A percentile compares a stretch with the other conserved stretches of the same genome.
phyloP scores from a whole-genome alignment of 1,140 invertebrate species.

The Drosophila persimilis region DNA sequence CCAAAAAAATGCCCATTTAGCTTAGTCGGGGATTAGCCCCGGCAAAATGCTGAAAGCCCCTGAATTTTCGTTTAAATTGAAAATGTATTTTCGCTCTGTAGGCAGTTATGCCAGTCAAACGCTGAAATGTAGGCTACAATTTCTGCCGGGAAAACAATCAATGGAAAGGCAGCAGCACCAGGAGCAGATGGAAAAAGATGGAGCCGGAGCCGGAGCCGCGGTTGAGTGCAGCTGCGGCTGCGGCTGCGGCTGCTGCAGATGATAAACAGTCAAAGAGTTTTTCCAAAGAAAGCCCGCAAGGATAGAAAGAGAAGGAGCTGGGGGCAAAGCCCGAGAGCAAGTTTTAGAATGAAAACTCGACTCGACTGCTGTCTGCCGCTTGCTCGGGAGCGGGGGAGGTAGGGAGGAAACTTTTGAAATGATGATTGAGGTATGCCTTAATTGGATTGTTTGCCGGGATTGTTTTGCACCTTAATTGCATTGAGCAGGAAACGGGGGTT shows the following conservation, averaged over 20 bases:
- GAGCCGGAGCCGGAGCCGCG: slow-evolving; percentile 7
- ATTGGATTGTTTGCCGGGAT: slow-evolving; percentile 42
- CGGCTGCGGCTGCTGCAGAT: slow-evolving; percentile 49
- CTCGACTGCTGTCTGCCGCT: slow-evolving; percentile 24
- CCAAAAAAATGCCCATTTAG: slow-evolving; percentile 58
- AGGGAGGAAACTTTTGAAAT: slow-evolving; percentile 35
- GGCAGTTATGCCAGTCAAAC: slow-evolving; percentile 35
- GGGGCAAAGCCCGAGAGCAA: slow-evolving; percentile 31
- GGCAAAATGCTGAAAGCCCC: slow-evolving; percentile 29
- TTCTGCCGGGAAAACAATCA: slow-evolving; percentile 46
- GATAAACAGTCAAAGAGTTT: slow-evolving; percentile 61
- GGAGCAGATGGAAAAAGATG: background rate
- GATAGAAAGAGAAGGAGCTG: slow-evolving; percentile 3
- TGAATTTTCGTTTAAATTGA: slow-evolving; percentile 33
- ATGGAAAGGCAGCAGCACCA: slow-evolving; percentile 37
- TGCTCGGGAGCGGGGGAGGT: too few relatives aligned
- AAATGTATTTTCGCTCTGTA: slow-evolving; percentile 42
- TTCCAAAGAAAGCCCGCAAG: slow-evolving; percentile 24
- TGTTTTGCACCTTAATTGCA: slow-evolving; percentile 10
- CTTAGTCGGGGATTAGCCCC: slow-evolving; percentile 69
- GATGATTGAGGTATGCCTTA: slow-evolving; percentile 43
- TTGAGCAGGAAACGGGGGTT: too few relatives aligned
- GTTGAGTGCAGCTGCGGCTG: slow-evolving; percentile 19
- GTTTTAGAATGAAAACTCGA: slow-evolving; percentile 38
- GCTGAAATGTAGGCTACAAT: slow-evolving; percentile 74